phyloP scores from a whole-genome alignment of 1,140 invertebrate species.

The Maconellicoccus hirsutus region DNA sequence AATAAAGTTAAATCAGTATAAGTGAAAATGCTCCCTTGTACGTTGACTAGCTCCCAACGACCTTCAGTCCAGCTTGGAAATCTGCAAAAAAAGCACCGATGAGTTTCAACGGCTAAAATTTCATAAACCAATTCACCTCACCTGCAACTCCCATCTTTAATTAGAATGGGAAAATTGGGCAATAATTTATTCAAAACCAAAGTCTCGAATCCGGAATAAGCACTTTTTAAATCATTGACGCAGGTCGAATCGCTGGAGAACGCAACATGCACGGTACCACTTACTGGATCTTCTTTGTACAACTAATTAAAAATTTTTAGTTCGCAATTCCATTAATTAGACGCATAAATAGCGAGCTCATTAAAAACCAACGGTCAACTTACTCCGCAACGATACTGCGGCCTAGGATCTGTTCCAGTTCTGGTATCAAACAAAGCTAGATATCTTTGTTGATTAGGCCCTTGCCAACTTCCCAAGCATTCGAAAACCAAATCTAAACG shows the following conservation, averaged over 20 bases:
- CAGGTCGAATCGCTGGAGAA: constrained; percentile 60
- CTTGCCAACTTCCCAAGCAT: constrained; percentile 54
- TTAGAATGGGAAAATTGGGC: constrained; percentile 35
- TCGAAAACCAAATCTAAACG: constrained; percentile 49
- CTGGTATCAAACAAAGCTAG: constrained; percentile 48
- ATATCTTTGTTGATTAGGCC: constrained; percentile 44
- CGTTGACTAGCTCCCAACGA: constrained; percentile 48
- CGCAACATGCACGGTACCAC: constrained; percentile 46
- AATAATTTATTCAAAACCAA: constrained; percentile 39
- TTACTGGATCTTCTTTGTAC: constrained; percentile 43
- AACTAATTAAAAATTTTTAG: constrained; percentile 36
- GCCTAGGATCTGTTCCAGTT: constrained; percentile 37
- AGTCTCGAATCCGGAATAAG: constrained; percentile 48
- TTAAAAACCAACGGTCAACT: constrained; percentile 30
- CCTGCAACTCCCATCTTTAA: constrained; percentile 34
- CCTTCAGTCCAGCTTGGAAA: constrained; percentile 56
- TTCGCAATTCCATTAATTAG: too few relatives aligned
- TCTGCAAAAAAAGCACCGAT: constrained; percentile 32
- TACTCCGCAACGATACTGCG: constrained; percentile 56
- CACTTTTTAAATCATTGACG: constrained; percentile 42
- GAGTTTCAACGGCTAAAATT: neutral
- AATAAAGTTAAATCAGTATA: constrained; percentile 52
- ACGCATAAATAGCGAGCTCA: neutral
- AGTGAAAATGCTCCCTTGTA: constrained; percentile 47
- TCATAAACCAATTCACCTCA: constrained; percentile 25